phyloP scores from a whole-genome alignment of 1,140 invertebrate species.

The Drosophila leontia region DNA sequence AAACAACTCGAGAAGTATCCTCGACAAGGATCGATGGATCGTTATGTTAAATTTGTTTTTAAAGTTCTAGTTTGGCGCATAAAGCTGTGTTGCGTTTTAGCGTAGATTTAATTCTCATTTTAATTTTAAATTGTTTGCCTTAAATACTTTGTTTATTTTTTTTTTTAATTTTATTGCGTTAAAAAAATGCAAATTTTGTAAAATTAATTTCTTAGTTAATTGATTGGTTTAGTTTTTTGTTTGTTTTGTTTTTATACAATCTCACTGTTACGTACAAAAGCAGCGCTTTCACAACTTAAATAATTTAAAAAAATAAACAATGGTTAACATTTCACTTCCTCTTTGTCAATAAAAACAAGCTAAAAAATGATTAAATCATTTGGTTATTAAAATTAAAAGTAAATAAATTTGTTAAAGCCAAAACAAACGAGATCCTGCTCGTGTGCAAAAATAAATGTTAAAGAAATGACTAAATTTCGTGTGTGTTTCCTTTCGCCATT shows the following conservation, averaged over 20 bases:
- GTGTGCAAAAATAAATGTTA: conserved; percentile 62
- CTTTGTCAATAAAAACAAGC: conserved; percentile 67
- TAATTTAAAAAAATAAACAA: conserved; percentile 70
- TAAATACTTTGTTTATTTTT: conserved; percentile 72
- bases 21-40: conserved; percentile 48
- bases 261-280: conserved; percentile 62
- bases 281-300: conserved; percentile 74
- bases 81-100: conserved; percentile 82
- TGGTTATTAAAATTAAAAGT: conserved; percentile 72
- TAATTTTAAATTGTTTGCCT: conserved; percentile 38
- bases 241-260: conserved; percentile 53
- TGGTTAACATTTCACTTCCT: conserved; percentile 66
- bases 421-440: conserved; percentile 84
- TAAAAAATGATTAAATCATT: conserved; percentile 63
- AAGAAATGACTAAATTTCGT: conserved; percentile 56
- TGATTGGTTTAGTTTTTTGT: conserved; percentile 32
- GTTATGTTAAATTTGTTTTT: conserved; percentile 66
- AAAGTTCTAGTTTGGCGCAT: conserved; percentile 82
- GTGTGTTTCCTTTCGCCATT: conserved; percentile 20
- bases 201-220: conserved; percentile 57
- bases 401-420: conserved; percentile 80
- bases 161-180: conserved; percentile 57
- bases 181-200: conserved; percentile 64
- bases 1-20: conserved; percentile 64
- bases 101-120: conserved; percentile 66